These are phyloP conservation scores for Tragopan temminckii DNA, from an alignment of 2,797 vertebrate species.

Conservation along the genomic window DNA sequence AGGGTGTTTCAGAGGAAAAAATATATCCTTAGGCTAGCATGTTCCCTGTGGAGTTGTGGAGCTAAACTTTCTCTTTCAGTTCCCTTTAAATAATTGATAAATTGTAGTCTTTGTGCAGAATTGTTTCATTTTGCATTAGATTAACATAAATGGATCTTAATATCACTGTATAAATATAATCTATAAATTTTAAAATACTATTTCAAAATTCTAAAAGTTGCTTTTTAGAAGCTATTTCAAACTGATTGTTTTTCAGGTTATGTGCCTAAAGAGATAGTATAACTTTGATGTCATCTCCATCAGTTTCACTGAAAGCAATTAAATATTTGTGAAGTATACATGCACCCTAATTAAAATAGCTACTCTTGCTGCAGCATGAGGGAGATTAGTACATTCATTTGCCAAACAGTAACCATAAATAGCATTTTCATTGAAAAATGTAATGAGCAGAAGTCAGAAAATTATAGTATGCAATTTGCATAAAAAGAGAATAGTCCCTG, in stretches of 20 bases:
- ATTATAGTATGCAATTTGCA: not conserved
- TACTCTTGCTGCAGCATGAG: not conserved
- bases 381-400: not conserved
- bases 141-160: not conserved
- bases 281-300: not conserved
- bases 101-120: not conserved
- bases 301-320: not conserved
- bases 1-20: not conserved
- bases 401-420: not conserved
- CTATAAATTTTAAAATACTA: not conserved
- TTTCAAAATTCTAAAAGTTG: not conserved
- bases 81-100: conserved; percentile 33
- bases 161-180: not conserved
- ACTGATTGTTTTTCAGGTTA: conserved; percentile 18
- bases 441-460: conserved; percentile 8
- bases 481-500: not conserved
- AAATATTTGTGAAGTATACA: not conserved
- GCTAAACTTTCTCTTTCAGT: not conserved
- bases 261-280: not conserved
- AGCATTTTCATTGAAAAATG: conserved; percentile 1
- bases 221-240: not conserved
- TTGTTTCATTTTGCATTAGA: not conserved
- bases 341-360: conserved; percentile 24
- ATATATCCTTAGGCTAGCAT: not conserved
- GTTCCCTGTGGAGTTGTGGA: not conserved